A percentile compares a stretch with the other conserved stretches of the same genome.
phyloP scores from a whole-genome alignment of 1,140 invertebrate species.

The Solenopsis fugax region DNA sequence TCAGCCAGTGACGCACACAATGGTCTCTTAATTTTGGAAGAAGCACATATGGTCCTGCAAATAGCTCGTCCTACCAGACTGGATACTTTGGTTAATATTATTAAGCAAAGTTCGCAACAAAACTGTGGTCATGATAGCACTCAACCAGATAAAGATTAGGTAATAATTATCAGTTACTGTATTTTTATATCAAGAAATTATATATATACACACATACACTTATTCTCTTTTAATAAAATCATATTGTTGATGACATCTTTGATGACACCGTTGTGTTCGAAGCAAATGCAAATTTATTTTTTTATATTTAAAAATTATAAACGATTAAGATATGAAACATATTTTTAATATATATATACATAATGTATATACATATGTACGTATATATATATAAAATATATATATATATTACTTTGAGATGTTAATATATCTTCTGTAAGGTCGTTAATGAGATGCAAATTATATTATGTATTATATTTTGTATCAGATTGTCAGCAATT shows the following conservation, averaged over 20 bases:
- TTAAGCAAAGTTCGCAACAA: slow-evolving; percentile 79
- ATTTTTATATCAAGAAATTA: not conserved
- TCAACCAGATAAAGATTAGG: slow-evolving; percentile 62
- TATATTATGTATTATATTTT: slow-evolving; percentile 16
- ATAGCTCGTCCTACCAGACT: slow-evolving; percentile 85
- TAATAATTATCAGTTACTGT: not conserved
- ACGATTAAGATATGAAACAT: not conserved
- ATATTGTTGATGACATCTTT: not conserved
- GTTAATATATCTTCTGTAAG: slow-evolving; percentile 13
- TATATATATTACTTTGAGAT: slow-evolving; percentile 41
- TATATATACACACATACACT: no score
- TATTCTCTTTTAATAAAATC: slow-evolving; percentile 22
- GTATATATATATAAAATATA: not conserved
- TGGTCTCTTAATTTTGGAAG: slow-evolving; percentile 88
- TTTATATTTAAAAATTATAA: slow-evolving; percentile 21
- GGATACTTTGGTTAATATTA: slow-evolving; percentile 83
- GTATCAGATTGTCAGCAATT: not conserved
- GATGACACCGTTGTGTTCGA: not conserved
- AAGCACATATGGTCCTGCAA: slow-evolving; percentile 89
- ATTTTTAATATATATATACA: slow-evolving; percentile 25
- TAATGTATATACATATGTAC: slow-evolving; percentile 1
- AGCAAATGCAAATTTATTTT: slow-evolving; percentile 34
- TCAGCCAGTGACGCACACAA: slow-evolving; percentile 88
- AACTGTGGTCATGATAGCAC: slow-evolving; percentile 60
- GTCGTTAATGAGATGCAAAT: not conserved